Evolutionary conservation across 2,888 invertebrate species (phyloP), one percentile per base, ranked within the genome.

Genomic region (Camponotus fellah): DNA sequence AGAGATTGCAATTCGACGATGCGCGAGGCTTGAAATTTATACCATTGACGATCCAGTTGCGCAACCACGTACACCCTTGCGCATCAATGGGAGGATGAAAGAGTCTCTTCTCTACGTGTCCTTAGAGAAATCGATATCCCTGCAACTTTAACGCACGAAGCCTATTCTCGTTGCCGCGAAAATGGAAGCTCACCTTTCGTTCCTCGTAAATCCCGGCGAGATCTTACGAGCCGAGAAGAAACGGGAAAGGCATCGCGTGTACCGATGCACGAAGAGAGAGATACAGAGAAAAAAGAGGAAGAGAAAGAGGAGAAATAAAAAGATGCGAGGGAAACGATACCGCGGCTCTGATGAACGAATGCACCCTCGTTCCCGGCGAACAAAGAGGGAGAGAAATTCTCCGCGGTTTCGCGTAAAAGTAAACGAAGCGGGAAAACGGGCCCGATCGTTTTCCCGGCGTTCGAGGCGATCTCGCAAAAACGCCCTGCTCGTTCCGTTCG

Each of bases 361-460:
- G 64, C 69, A 71, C 86, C 53, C 72, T 82, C 85, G 71, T 86
- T 56, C 66, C 26, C 76, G 43, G 53, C 75, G 75, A 82, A 72
- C 76, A 83, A 82, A 84, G 32, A 71, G 64, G 74, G 43, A 82
- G 82, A 60, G 81, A 83, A 81, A 66, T 83, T 43, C 85, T 79
- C 76, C 46, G 71, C 32, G 79, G 75, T 68, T 46, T 32, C 79
- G 76, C 89, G 85, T 89, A 89, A 89, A 88, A 87, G 82, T 82
- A 87, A 89, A 89, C 89, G 87, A 89, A 85, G 88, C 85, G 86
- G 74, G 84, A 82, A 88, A 86, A 85, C 82, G 80, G 69, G 40
- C 74, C 64, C 82, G 84, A 74, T 88, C 80, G 71, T 84, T 85
- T 79, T 81, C 65, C 74, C 34, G 68, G 43, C 53, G n/a, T 53